phyloP scores from a whole-genome alignment of 1,140 invertebrate species.

The Gerris buenoi region DNA sequence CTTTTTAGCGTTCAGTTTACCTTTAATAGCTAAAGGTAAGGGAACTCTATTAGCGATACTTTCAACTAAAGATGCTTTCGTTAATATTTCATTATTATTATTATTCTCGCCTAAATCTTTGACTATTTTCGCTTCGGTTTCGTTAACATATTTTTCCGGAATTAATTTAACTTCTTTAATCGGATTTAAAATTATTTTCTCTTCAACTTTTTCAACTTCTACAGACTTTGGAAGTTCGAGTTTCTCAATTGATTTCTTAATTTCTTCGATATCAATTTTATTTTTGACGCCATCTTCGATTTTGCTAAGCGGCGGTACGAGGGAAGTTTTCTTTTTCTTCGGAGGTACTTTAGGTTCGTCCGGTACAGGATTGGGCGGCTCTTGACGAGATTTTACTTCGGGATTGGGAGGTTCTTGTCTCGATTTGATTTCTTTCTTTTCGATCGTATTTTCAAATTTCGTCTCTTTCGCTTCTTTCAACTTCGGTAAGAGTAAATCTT shows the following conservation, averaged over 20 bases:
- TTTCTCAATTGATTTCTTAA: not conserved
- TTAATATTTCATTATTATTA: not conserved
- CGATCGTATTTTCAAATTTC: not conserved
- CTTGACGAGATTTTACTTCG: slow-evolving; percentile 29
- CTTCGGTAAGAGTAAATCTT: slow-evolving; percentile 6
- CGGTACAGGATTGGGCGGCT: slow-evolving; percentile 33
- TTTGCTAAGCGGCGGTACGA: not conserved
- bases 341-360: slow-evolving; percentile 27
- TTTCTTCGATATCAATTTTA: not conserved
- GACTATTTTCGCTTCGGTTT: not conserved
- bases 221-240: not conserved
- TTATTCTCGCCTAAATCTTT: not conserved
- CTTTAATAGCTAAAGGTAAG: not conserved
- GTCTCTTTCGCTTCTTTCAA: slow-evolving; percentile 3
- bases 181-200: not conserved
- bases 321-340: slow-evolving; percentile 4
- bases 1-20: not conserved
- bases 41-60: not conserved
- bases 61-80: not conserved
- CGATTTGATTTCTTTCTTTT: slow-evolving; percentile 3
- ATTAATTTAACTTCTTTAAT: not conserved
- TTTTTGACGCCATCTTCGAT: not conserved
- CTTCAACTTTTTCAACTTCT: not conserved
- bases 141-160: not conserved
- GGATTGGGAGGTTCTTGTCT: slow-evolving; percentile 8